Evolutionary conservation across 2,797 vertebrate genomes (phyloP).

Genomic region (Paedocypris micromegethes): DNA sequence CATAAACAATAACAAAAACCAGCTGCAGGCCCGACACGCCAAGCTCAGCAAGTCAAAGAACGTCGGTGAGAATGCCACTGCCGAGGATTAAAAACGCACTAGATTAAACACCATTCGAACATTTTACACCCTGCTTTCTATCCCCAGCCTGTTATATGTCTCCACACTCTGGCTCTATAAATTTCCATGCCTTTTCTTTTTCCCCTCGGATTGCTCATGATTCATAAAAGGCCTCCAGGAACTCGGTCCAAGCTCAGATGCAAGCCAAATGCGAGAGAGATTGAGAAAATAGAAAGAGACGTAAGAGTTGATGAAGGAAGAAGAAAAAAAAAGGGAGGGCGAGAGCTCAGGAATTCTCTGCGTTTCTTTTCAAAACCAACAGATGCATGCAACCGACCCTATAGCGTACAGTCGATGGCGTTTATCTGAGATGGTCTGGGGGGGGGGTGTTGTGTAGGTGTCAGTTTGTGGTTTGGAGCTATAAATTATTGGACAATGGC

Average conservation of each 20-base stretch:
- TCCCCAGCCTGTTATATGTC: slow-evolving; percentile 9
- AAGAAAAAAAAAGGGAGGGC: slow-evolving; percentile 11
- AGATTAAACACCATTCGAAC: slow-evolving; percentile 23
- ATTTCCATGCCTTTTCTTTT: slow-evolving; percentile 44
- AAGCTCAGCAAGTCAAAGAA: background rate
- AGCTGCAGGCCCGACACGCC: slow-evolving; percentile 59
- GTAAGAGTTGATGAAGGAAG: slow-evolving; percentile 13
- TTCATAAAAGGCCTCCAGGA: slow-evolving; percentile 28
- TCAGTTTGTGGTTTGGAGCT: background rate
- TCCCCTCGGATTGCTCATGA: slow-evolving; percentile 27
- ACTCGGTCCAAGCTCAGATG: slow-evolving; percentile 27
- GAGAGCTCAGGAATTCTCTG: slow-evolving; percentile 60
- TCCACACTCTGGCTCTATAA: slow-evolving; percentile 8
- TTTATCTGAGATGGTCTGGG: background rate
- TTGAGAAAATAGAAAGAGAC: slow-evolving; percentile 32
- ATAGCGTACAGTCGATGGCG: slow-evolving; percentile 52
- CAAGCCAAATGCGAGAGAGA: slow-evolving; percentile 23
- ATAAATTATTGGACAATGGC: background rate
- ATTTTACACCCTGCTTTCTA: slow-evolving; percentile 13
- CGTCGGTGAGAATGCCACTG: background rate
- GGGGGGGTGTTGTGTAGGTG: slow-evolving; percentile 15
- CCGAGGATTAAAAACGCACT: slow-evolving; percentile 10
- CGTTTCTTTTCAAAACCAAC: slow-evolving; percentile 73
- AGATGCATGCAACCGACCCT: slow-evolving; percentile 39
- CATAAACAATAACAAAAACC: slow-evolving; percentile 75